Percentiles rank a stretch among this genome's conserved stretches.
Evolutionary conservation across 2,113 vertebrate genomes (phyloP).

Genomic region (Indicator maculatus): DNA sequence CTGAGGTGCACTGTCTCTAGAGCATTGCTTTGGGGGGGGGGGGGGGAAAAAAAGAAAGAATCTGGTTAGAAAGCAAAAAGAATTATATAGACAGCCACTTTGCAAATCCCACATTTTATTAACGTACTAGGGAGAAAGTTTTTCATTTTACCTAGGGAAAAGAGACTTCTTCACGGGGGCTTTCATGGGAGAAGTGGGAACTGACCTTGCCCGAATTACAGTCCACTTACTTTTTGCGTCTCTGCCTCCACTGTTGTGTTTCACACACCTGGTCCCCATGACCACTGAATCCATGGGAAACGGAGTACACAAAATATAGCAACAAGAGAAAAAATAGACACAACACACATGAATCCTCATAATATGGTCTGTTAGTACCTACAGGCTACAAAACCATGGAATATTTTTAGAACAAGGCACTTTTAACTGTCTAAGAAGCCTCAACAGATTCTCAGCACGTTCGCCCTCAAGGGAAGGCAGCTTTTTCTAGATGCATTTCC

Average conservation of each 20-base stretch:
- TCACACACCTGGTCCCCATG: not conserved
- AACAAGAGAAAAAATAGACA: not conserved
- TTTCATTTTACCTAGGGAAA: not conserved
- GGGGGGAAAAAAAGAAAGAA: not conserved
- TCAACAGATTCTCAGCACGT: not conserved
- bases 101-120: not conserved
- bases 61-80: not conserved
- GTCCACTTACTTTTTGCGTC: not conserved
- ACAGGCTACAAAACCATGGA: not conserved
- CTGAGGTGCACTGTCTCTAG: fast-evolving
- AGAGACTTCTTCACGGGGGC: not conserved
- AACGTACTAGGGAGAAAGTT: not conserved
- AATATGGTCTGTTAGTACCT: not conserved
- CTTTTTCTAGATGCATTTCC: not conserved
- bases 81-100: not conserved
- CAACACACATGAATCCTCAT: fast-evolving
- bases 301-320: not conserved
- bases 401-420: not conserved
- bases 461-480: not conserved
- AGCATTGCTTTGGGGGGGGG: fast-evolving
- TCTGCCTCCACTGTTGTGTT: not conserved
- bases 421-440: not conserved
- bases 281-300: not conserved
- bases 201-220: not conserved
- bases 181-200: not conserved